These are phyloP conservation scores for Cryptotermes secundus DNA, from an alignment of 1,140 invertebrate genomes.

Conservation along the genomic window DNA sequence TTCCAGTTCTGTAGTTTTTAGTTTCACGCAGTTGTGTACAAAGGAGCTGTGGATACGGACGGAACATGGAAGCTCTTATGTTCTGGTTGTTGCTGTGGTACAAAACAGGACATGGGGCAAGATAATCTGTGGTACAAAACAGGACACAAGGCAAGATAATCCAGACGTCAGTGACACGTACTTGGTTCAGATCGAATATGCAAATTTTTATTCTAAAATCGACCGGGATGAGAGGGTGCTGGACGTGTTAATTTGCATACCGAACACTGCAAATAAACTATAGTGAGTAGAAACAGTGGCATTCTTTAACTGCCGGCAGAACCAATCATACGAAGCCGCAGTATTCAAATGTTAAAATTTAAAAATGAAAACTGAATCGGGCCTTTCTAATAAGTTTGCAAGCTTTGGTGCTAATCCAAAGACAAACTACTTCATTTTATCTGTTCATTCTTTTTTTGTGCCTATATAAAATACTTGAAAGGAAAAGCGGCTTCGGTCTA, in stretches of 20 bases:
- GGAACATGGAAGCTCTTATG: not conserved
- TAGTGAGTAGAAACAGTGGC: not conserved
- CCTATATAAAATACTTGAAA: no score
- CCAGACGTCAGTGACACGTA: not conserved
- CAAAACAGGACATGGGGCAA: not conserved
- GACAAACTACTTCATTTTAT: no score
- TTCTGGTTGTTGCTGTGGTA: not conserved
- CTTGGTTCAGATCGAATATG: not conserved
- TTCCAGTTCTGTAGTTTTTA: no score
- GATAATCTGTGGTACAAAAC: no score
- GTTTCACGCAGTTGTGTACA: no score
- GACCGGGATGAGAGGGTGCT: not conserved
- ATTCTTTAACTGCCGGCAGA: not conserved
- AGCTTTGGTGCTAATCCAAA: no score
- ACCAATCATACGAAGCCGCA: not conserved
- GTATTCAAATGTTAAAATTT: no score
- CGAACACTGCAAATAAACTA: not conserved
- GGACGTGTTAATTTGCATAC: slow-evolving; percentile 3
- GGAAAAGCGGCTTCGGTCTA: no score
- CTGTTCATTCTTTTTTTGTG: no score
- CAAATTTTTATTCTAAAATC: not conserved
- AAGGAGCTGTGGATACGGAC: no score
- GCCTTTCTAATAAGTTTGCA: no score
- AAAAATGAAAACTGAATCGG: no score
- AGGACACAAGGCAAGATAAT: not conserved